Conservation (phyloP, 2,797 vertebrate genomes). For the Nannoperca obscura region DNA sequence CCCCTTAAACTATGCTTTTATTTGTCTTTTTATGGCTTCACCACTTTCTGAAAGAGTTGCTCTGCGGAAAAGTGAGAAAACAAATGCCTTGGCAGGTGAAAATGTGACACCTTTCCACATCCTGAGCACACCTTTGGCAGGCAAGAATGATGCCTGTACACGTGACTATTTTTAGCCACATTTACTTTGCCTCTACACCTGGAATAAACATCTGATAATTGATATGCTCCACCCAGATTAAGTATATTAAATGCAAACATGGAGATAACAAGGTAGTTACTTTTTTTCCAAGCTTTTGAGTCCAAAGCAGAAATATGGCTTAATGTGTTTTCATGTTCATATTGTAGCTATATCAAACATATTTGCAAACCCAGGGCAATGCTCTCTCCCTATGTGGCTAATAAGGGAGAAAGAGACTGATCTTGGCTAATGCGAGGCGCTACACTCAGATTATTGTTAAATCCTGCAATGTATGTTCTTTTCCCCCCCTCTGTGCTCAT, state of each 20-base stretch:
- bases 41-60: conserved; percentile 13
- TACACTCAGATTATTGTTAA: conserved; percentile 68
- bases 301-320: not conserved
- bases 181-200: conserved; percentile 12
- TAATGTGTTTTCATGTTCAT: not conserved
- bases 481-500: conserved; percentile 17
- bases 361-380: not conserved
- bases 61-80: not conserved
- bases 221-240: conserved; percentile 6
- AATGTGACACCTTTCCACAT: conserved; percentile 44
- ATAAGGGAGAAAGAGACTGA: conserved; percentile 11
- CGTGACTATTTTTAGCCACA: conserved; percentile 39
- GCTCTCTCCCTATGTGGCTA: conserved; percentile 5
- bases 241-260: not conserved
- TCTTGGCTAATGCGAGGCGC: conserved; percentile 43
- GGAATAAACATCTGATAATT: conserved; percentile 14
- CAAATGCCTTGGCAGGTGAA: conserved; percentile 43
- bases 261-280: no score
- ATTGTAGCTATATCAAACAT: not conserved
- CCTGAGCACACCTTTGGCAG: conserved; percentile 5
- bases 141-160: conserved; percentile 39
- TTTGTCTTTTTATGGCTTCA: conserved; percentile 10
- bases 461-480: conserved; percentile 49
- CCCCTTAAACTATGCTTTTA: not conserved
- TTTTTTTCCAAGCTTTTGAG: not conserved